Percentiles rank a stretch among this genome's conserved stretches.
Conservation (phyloP, 2,797 vertebrate genomes). For the Oreochromis grahami region DNA sequence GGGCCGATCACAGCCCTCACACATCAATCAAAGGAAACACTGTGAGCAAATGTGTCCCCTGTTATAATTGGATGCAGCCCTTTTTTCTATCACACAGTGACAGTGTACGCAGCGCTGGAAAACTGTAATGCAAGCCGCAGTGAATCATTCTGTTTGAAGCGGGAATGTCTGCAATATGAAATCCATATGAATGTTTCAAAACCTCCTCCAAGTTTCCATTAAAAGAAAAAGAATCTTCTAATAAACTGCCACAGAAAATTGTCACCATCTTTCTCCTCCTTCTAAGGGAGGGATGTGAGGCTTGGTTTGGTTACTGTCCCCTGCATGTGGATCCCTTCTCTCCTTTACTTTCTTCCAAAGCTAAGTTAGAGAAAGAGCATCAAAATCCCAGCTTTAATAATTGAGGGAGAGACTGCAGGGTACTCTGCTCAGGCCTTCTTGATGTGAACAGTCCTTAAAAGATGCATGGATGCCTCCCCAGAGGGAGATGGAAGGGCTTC, state of each 20-base stretch:
- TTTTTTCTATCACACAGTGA: slow-evolving; percentile 40
- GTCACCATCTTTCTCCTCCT: slow-evolving; percentile 42
- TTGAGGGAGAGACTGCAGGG: slow-evolving; percentile 70
- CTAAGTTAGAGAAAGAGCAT: slow-evolving; percentile 57
- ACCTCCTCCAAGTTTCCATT: slow-evolving; percentile 62
- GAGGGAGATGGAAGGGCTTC: slow-evolving; percentile 54
- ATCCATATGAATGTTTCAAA: slow-evolving; percentile 69
- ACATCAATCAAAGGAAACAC: slow-evolving; percentile 65
- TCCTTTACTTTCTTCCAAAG: slow-evolving; percentile 15
- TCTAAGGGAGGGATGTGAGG: not conserved
- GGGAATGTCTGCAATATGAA: slow-evolving; percentile 59
- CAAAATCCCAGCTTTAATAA: slow-evolving; percentile 73
- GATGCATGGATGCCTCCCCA: slow-evolving; percentile 75
- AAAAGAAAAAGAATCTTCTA: slow-evolving; percentile 19
- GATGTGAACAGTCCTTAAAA: slow-evolving; percentile 74
- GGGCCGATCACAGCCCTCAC: slow-evolving; percentile 54
- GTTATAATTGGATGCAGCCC: slow-evolving; percentile 67
- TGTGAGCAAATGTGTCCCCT: slow-evolving; percentile 63
- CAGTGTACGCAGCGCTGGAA: slow-evolving; percentile 45
- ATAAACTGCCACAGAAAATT: slow-evolving; percentile 47
- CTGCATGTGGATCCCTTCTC: slow-evolving; percentile 33
- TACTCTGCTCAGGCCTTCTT: slow-evolving; percentile 56
- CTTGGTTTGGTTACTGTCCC: slow-evolving; percentile 40
- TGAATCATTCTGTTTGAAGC: slow-evolving; percentile 69
- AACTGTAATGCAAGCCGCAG: slow-evolving; percentile 53